Base-by-base conservation (phyloP, 2,113 vertebrate genomes). In the Marcusenius ussheri region DNA sequence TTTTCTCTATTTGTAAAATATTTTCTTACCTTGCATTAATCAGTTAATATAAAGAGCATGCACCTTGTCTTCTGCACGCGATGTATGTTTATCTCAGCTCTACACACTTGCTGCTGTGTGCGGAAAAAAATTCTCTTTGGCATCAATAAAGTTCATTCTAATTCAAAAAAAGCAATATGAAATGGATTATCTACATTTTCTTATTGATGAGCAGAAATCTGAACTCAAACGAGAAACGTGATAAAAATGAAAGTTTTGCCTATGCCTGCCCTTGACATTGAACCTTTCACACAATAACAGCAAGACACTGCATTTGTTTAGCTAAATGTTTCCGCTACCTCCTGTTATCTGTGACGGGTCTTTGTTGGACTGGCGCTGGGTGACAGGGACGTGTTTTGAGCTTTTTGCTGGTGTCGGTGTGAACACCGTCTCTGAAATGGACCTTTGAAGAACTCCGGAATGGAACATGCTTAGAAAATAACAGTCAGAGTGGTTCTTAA, bases 141-240 rank as follows among this genome's bases (percentile, higher is more conserved):
- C 62, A 31, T 66, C n/a, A 66, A 66, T 31, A 31, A 66, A 27
- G 9, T 66, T 66, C 62, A 66, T 31, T 70, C 62, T 70, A 27
- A 70, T 70, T 70, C 62, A 31, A 31, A 70, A 70, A 70, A 10
- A 92, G 94, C 94, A 93, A 94, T 95, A 92, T 93, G 92, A 93
- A 95, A 95, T 95, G 92, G 95, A 95, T 96, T 95, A 95, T 95
- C 93, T 93, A 95, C 95, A 93, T 92, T 94, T 93, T 90, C 93
- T 92, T 92, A 91, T 91, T 91, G 92, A 88, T 91, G 89, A 93
- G 93, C 15, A 31, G 47, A 93, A 92, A 93, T 93, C 93, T 92
- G 93, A 92, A 19, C 91, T 88, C 92, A 94, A 95, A 95, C 95
- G 93, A 95, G 93, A 94, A 94, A 94, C 92, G 90, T 93, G 94